Evolutionary conservation across 2,888 invertebrate genomes (phyloP).

Genomic region (Acleris sparsana): DNA sequence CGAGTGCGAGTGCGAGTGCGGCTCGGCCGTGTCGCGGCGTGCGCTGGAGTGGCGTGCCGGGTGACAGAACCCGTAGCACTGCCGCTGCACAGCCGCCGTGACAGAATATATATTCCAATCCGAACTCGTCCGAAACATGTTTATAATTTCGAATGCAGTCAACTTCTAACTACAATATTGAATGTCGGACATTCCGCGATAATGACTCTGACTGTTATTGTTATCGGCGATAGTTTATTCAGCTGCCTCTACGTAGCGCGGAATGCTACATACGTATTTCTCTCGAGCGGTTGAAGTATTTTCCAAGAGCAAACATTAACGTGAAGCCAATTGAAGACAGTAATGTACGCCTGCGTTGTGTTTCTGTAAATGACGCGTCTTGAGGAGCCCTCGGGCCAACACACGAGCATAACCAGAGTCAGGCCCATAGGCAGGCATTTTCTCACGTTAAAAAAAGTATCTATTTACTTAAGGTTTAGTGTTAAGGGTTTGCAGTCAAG

Average conservation of each 20-base stretch:
- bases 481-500: too few relatives aligned
- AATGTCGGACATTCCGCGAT: conserved; percentile 11
- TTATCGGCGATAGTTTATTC: conserved; percentile 2
- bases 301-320: conserved; percentile 6
- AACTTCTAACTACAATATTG: neutral
- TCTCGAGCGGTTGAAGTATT: conserved; percentile 13
- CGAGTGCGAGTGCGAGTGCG: conserved; percentile 22
- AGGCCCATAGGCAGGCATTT: too few relatives aligned
- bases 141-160: conserved; percentile 1
- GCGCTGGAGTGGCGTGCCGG: conserved; percentile 33
- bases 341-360: conserved; percentile 24
- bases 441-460: too few relatives aligned
- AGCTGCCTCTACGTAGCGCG: conserved; percentile 13
- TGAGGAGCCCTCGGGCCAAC: neutral
- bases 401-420: neutral
- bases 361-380: neutral
- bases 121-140: conserved; percentile 3
- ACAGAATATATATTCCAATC: conserved; percentile 20
- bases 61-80: conserved; percentile 21
- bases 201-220: conserved; percentile 8
- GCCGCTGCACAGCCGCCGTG: conserved; percentile 7
- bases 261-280: conserved; percentile 6
- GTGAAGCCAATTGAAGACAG: conserved; percentile 3
- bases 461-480: too few relatives aligned
- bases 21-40: conserved; percentile 37